Evolutionary conservation across 2,113 vertebrate species (phyloP).

Genomic region (Centrocercus urophasianus): DNA sequence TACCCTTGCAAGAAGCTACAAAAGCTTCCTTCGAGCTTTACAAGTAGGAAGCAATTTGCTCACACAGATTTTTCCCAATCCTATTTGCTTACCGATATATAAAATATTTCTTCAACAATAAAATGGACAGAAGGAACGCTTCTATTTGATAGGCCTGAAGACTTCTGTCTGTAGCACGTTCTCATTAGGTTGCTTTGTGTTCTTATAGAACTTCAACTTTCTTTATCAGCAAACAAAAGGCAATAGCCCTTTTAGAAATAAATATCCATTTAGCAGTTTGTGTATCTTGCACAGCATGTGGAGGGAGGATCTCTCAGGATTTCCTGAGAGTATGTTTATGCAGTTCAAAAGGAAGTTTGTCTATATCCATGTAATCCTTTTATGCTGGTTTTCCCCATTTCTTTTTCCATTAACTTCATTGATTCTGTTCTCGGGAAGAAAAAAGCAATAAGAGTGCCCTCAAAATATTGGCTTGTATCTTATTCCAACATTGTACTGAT

Average conservation of each 20-base stretch:
- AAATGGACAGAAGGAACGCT: not conserved
- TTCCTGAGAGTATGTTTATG: not conserved
- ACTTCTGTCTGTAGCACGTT: not conserved
- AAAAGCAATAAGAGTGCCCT: not conserved
- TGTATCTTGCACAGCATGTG: not conserved
- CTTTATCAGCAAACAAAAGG: not conserved
- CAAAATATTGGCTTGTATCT: not conserved
- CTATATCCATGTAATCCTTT: not conserved
- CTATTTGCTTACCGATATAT: not conserved
- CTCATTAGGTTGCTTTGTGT: not conserved
- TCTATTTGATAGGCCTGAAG: not conserved
- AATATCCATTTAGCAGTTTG: not conserved
- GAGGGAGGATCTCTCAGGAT: constrained; percentile 43
- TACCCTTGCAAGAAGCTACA: not conserved
- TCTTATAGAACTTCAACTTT: not conserved
- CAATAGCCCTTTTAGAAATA: not conserved
- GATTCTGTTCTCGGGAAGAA: constrained; percentile 1
- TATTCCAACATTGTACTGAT: not conserved
- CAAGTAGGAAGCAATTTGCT: not conserved
- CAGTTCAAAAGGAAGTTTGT: constrained; percentile 11
- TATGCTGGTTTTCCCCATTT: not conserved
- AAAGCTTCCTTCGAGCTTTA: fast-evolving
- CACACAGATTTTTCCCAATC: not conserved
- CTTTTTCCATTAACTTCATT: not conserved
- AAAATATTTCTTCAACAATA: not conserved